phyloP scores from a whole-genome alignment of 2,888 invertebrate species.

The Theodoxus fluviatilis region DNA sequence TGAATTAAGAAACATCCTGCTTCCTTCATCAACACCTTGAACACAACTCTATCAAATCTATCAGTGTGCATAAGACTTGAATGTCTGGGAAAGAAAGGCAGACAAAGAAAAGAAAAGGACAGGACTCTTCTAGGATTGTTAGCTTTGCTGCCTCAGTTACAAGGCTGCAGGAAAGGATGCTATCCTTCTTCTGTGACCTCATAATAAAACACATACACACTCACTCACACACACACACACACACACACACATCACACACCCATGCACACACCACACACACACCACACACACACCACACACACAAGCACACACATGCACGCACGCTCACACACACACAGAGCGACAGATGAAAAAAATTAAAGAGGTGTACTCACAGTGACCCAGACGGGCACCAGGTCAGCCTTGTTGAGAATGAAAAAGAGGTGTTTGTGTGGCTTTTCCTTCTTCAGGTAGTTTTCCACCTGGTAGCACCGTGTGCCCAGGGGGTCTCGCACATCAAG shows the following conservation, averaged over 20 bases:
- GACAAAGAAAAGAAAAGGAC: too few species aligned
- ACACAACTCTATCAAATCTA: too few species aligned
- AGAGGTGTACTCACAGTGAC: conserved; percentile 74
- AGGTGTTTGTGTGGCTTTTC: conserved; percentile 98
- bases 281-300: neutral
- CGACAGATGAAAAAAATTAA: too few species aligned
- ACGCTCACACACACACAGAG: too few species aligned
- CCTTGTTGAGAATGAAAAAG: conserved; percentile 95
- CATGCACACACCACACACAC: neutral
- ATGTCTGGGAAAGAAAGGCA: too few species aligned
- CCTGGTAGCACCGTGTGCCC: conserved; percentile 91
- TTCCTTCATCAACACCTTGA: too few species aligned
- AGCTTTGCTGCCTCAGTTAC: too few species aligned
- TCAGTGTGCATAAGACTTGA: too few species aligned
- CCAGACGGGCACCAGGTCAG: conserved; percentile 91
- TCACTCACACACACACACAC: neutral
- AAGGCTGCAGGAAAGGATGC: too few species aligned
- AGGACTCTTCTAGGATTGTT: too few species aligned
- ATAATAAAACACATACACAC: neutral
- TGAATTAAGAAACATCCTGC: too few species aligned
- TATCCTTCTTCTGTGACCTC: neutral
- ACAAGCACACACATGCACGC: neutral
- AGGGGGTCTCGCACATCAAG: conserved; percentile 96
- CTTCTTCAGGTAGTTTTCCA: conserved; percentile 88
- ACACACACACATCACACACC: neutral